phyloP scores from a whole-genome alignment of 2,797 vertebrate genomes.

The Syndactyla subalaris region DNA sequence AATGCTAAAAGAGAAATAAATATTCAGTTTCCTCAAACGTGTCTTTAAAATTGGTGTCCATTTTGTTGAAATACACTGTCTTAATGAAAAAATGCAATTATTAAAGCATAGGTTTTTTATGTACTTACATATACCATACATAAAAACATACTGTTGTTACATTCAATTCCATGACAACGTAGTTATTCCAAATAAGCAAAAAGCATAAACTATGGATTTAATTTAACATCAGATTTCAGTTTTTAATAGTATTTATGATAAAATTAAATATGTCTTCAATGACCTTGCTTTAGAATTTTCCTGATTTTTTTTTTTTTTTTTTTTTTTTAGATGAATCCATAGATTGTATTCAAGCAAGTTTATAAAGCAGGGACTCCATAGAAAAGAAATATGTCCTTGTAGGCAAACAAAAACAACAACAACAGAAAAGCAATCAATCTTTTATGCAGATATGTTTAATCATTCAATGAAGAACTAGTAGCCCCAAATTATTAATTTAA shows the following conservation, averaged over 20 bases:
- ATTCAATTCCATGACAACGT: background rate
- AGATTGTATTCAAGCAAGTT: background rate
- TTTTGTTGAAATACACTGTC: background rate
- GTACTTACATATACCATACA: background rate
- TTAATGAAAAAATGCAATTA: background rate
- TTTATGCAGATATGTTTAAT: background rate
- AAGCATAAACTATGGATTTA: background rate
- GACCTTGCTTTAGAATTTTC: background rate
- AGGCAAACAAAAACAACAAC: background rate
- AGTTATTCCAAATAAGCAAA: background rate
- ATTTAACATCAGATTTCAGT: background rate
- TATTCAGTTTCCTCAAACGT: background rate
- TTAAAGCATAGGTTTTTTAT: background rate
- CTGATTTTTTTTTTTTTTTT: background rate
- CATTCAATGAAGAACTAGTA: background rate
- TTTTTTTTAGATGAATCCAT: background rate
- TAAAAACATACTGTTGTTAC: background rate
- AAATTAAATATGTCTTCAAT: background rate
- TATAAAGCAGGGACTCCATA: background rate
- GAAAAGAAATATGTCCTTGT: background rate
- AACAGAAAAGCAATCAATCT: fast-evolving
- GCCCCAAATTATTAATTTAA: background rate
- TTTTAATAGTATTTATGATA: background rate
- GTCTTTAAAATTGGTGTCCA: background rate
- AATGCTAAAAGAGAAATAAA: background rate